Base-by-base conservation (phyloP, 2,113 vertebrate species). In the Loxodonta africana region DNA sequence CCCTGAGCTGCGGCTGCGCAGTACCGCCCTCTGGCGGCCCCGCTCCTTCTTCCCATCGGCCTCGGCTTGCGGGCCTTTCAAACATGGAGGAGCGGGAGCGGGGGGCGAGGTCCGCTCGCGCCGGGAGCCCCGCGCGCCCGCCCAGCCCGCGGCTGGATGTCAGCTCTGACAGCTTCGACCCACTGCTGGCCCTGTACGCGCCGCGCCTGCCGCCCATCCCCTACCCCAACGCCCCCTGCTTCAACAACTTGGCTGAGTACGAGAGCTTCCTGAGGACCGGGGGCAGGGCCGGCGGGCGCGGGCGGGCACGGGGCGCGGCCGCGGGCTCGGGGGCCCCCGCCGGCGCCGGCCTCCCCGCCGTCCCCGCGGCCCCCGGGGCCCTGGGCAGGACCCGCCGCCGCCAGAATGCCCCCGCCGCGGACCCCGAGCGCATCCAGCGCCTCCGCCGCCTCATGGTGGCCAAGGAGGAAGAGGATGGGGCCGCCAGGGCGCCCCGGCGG, bases 161-260 rank as follows among this genome's bases (percentile, higher is more conserved):
- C 30, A 99, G 99, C 87, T 99, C 99, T 0, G 99, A 99, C 62
- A 98, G 95, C 67, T 99, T 99, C 90, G 99, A 99, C 97, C 99
- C 99, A 2, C 98, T 99, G 57, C 84, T 99, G 92, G 99, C 99
- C 15, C 94, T 99, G 60, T 99, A 99, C 92, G 98, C 99, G 0
- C 97, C 99, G 0, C n/a, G 96, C 5, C 98, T 99, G 30, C 98
- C 98, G 1, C 98, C 98, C 37, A 98, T 99, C 9, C 99, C 99
- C 5, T 99, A 98, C 83, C 99, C 99, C 0, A 98, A 99, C 95
- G 98, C 99, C 25, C 99, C 98, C 78, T 99, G 99, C 98, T 99
- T 99, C 92, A 99, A 99, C 98, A 99, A 99, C 97, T 98, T 99
- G 88, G 99, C 99, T 0, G 99, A 99, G 81, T 99, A 99, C 94